Conservation (phyloP, 2,113 vertebrate genomes). For the Plotosus lineatus region DNA sequence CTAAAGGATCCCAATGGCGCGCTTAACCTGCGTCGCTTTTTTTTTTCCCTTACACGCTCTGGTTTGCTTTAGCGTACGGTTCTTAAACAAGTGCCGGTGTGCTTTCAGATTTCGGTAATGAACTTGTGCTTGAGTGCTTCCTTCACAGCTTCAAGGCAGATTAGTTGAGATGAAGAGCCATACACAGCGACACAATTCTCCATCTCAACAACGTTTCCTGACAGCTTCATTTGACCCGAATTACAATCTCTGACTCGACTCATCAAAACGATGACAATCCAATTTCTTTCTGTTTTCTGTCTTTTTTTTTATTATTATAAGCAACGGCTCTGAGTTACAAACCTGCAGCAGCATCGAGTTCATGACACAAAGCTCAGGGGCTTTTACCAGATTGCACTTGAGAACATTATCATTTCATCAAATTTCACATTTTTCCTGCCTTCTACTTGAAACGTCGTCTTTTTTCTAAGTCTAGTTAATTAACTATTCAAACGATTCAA, state of each 20-base stretch:
- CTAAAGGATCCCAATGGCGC: background rate
- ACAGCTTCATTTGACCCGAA: conserved; percentile 45
- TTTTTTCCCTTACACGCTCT: background rate
- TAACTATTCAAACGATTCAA: too few species aligned
- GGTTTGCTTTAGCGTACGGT: background rate
- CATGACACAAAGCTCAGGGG: background rate
- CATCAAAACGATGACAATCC: conserved; percentile 14
- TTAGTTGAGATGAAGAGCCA: background rate
- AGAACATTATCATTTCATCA: background rate
- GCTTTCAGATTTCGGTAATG: background rate
- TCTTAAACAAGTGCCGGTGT: background rate
- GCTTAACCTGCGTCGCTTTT: background rate
- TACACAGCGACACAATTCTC: background rate
- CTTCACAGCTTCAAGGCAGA: background rate
- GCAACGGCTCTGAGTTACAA: conserved; percentile 24
- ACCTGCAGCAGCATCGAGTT: conserved; percentile 42
- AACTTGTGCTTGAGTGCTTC: background rate
- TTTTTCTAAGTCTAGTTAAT: background rate
- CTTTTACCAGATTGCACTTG: background rate
- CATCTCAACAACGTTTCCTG: conserved; percentile 18
- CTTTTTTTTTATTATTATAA: conserved; percentile 22
- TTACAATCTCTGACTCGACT: conserved; percentile 41
- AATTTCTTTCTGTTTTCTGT: background rate
- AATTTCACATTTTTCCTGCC: too few species aligned
- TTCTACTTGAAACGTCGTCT: background rate